Percentiles rank a stretch among this genome's conserved stretches.
These are phyloP conservation scores for Petrocephalus sullivani DNA, from an alignment of 2,797 vertebrate genomes.

Conservation along the genomic window DNA sequence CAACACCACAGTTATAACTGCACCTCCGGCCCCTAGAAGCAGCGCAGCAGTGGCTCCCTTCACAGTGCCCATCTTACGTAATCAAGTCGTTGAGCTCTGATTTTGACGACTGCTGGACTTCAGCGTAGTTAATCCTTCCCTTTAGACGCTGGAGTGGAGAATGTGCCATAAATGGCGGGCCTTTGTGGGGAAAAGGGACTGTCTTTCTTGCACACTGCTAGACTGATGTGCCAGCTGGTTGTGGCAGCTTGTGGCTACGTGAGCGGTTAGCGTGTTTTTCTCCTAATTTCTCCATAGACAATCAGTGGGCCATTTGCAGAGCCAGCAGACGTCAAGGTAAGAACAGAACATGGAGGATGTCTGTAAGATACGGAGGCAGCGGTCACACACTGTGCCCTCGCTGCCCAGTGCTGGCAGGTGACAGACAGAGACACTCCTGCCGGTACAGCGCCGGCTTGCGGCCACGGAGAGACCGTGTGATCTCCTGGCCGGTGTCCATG, in stretches of 20 bases:
- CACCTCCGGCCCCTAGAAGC: not conserved
- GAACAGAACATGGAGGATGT: constrained; percentile 26
- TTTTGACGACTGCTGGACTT: not conserved
- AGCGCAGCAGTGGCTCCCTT: not conserved
- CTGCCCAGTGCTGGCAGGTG: not conserved
- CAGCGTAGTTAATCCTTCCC: not conserved
- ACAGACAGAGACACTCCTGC: not conserved
- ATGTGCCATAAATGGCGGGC: not conserved
- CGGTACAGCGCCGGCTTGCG: not conserved
- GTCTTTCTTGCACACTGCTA: constrained; percentile 20
- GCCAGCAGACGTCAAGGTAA: constrained; percentile 49
- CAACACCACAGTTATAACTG: not conserved
- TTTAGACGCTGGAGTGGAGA: not conserved
- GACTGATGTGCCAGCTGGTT: constrained; percentile 29
- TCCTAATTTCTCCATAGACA: constrained; percentile 54
- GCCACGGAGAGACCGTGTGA: not conserved
- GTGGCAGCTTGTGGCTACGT: constrained; percentile 17
- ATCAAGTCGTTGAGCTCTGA: not conserved
- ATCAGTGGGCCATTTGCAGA: constrained; percentile 42
- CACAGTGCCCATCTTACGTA: not conserved
- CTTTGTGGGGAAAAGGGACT: not conserved
- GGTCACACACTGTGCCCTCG: not conserved
- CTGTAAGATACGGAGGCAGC: not conserved
- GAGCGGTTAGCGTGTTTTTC: constrained; percentile 27
- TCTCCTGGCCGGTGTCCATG: not conserved